A percentile compares a stretch with the other conserved stretches of the same genome.
Conservation (phyloP, 2,888 invertebrate species). For the Calameuta pallipes region DNA sequence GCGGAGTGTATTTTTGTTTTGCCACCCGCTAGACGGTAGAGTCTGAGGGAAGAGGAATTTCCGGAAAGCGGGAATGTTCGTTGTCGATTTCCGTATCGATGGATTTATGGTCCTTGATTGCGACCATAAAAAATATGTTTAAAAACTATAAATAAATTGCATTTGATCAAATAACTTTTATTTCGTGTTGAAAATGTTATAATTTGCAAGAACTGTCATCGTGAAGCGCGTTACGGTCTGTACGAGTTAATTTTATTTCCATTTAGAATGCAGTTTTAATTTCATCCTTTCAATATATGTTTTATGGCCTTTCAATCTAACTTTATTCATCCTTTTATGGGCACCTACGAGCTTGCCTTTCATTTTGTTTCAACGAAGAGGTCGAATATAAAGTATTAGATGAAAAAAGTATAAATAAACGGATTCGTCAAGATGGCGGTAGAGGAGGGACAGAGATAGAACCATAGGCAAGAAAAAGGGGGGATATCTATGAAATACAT, state of each 20-base stretch:
- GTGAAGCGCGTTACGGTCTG: no score
- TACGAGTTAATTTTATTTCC: not conserved
- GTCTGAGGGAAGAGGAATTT: no score
- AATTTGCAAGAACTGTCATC: no score
- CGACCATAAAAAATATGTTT: no score
- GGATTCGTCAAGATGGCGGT: not conserved
- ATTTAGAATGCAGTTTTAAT: constrained; percentile 20
- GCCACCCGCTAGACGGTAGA: no score
- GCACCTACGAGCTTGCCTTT: constrained; percentile 37
- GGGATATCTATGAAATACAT: not conserved
- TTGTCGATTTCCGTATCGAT: no score
- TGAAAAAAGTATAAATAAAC: constrained; percentile 23
- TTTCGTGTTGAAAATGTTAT: no score
- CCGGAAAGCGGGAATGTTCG: no score
- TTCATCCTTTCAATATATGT: constrained; percentile 32
- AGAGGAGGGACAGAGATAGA: not conserved
- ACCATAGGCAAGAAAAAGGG: not conserved
- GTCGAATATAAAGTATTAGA: constrained; percentile 32
- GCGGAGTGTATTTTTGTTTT: no score
- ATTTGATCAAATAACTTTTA: no score
- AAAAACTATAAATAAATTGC: no score
- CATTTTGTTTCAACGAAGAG: constrained; percentile 41
- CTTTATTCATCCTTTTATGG: constrained; percentile 49
- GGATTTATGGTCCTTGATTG: no score
- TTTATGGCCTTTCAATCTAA: constrained; percentile 47